A percentile compares a stretch with the other conserved stretches of the same genome.
Evolutionary conservation across 1,140 invertebrate species (phyloP).

Genomic region (Chrysoperla carnea): DNA sequence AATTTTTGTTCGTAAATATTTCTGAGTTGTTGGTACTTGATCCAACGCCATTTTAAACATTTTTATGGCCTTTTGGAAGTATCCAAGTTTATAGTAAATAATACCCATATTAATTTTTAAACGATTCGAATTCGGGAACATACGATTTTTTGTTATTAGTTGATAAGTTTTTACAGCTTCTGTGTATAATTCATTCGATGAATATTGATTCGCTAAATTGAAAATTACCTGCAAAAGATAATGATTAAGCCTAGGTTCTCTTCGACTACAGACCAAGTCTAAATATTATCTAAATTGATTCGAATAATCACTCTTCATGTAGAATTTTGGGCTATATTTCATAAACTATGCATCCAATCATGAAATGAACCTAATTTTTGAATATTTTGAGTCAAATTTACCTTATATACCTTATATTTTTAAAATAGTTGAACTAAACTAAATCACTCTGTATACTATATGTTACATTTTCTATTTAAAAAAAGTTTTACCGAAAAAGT

Average conservation of each 20-base stretch:
- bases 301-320: too few species aligned
- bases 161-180: constrained; percentile 94
- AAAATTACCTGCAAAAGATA: constrained; percentile 57
- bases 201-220: constrained; percentile 86
- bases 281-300: too few species aligned
- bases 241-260: constrained; percentile 5
- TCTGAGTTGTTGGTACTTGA: constrained; percentile 82
- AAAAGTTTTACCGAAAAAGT: constrained; percentile 87
- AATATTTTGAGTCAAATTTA: too few species aligned
- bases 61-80: constrained; percentile 91
- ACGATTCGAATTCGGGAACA: constrained; percentile 75
- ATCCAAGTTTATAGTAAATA: constrained; percentile 88
- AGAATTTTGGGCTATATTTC: too few species aligned
- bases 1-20: constrained; percentile 84
- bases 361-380: too few species aligned
- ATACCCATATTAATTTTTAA: constrained; percentile 98
- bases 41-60: constrained; percentile 95
- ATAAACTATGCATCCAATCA: too few species aligned
- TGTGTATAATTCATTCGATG: constrained; percentile 82
- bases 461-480: too few species aligned
- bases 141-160: constrained; percentile 67
- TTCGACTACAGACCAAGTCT: too few species aligned
- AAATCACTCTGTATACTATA: too few species aligned
- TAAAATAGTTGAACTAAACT: too few species aligned
- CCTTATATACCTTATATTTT: too few species aligned